Conservation (phyloP, 2,113 vertebrate species). For the Platycercus adscitus region DNA sequence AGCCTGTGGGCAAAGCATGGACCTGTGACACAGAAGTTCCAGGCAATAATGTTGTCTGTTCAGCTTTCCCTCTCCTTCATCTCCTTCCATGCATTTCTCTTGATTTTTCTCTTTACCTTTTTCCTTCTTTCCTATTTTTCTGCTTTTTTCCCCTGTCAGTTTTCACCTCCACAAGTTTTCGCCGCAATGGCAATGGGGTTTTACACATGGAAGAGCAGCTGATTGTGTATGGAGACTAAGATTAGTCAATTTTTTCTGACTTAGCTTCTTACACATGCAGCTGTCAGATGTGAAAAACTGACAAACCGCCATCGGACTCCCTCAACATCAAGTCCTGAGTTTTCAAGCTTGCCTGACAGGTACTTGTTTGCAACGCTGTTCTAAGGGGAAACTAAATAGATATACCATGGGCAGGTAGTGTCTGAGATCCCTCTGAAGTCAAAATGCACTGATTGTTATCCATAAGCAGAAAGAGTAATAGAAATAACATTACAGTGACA, state of each 20-base stretch:
- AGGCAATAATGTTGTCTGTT: not conserved
- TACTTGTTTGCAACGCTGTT: not conserved
- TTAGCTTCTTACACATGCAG: not conserved
- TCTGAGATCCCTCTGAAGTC: not conserved
- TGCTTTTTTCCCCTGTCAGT: not conserved
- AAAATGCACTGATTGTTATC: not conserved
- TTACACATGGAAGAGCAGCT: not conserved
- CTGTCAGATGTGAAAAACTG: conserved; percentile 8
- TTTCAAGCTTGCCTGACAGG: not conserved
- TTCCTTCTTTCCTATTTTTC: not conserved
- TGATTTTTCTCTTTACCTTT: not conserved
- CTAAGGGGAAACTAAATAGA: not conserved
- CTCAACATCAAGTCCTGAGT: not conserved
- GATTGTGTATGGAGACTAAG: not conserved
- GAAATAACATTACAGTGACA: not conserved
- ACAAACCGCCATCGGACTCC: not conserved
- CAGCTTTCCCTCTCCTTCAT: not conserved
- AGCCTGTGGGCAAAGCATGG: not conserved
- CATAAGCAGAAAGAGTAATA: not conserved
- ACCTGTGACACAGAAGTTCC: not conserved
- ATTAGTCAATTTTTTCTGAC: conserved; percentile 8
- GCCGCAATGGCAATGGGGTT: not conserved
- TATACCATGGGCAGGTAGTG: not conserved
- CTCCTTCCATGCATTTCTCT: not conserved
- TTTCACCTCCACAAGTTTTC: not conserved